phyloP scores from a whole-genome alignment of 2,797 vertebrate genomes.

The Danionella dracula region DNA sequence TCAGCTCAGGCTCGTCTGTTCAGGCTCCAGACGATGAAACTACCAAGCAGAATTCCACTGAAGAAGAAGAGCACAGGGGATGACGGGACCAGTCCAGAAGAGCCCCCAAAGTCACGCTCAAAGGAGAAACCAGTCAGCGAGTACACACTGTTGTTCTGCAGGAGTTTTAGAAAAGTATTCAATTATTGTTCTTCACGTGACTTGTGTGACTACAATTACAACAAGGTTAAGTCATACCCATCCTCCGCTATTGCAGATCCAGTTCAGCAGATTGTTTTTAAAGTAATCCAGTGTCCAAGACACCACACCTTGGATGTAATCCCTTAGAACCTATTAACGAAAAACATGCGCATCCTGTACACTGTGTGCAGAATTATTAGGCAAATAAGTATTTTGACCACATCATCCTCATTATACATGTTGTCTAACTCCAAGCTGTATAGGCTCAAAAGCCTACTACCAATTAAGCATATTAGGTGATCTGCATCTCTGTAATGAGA shows the following conservation, averaged over 20 bases:
- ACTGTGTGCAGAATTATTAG: no score
- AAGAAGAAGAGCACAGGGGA: neutral
- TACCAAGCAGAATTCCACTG: neutral
- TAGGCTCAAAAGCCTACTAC: no score
- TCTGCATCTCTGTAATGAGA: no score
- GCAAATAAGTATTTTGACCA: no score
- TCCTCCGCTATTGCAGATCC: conserved; percentile 8
- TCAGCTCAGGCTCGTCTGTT: neutral
- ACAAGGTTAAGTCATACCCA: neutral
- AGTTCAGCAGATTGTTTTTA: neutral
- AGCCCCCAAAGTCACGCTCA: neutral
- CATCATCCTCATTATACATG: no score
- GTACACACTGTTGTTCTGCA: conserved; percentile 4
- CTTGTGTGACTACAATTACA: neutral
- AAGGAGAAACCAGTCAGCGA: neutral
- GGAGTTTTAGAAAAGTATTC: neutral
- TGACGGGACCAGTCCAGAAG: neutral
- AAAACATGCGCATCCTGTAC: neutral
- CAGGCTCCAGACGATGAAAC: neutral
- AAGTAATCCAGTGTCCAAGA: conserved; percentile 23
- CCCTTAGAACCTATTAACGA: neutral
- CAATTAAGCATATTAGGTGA: no score
- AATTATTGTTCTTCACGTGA: neutral
- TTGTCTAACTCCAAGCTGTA: no score
- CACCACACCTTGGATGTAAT: neutral